Evolutionary conservation across 2,113 vertebrate genomes (phyloP).

Genomic region (Semicossyphus pulcher): DNA sequence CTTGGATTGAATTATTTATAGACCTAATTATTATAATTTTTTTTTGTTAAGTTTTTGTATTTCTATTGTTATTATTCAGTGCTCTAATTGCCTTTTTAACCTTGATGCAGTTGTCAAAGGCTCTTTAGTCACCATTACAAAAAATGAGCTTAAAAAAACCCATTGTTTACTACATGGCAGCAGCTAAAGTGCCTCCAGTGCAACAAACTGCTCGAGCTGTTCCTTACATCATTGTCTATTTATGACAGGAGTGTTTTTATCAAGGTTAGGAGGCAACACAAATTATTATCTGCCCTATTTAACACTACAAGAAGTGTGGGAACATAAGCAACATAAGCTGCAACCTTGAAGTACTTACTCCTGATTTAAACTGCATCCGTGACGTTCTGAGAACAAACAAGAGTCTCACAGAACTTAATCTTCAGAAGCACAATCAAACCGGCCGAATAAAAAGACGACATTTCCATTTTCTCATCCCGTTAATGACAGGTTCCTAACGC

Average conservation of each 20-base stretch:
- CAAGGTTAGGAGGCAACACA: conserved; percentile 35
- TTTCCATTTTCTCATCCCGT: conserved; percentile 69
- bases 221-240: conserved; percentile 1
- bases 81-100: background rate
- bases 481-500: conserved; percentile 70
- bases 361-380: conserved; percentile 67
- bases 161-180: background rate
- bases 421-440: conserved; percentile 51
- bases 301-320: conserved; percentile 39
- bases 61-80: background rate
- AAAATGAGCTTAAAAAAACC: background rate
- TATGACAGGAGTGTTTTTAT: conserved; percentile 1
- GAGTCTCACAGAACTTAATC: conserved; percentile 31
- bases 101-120: background rate
- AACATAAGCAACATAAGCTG: conserved; percentile 30
- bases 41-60: background rate
- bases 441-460: conserved; percentile 45
- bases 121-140: background rate
- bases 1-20: background rate
- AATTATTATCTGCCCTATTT: conserved; percentile 31
- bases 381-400: conserved; percentile 48
- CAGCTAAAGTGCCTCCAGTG: background rate
- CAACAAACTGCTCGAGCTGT: background rate
- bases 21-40: background rate
- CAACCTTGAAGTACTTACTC: conserved; percentile 60